Evolutionary conservation across 1,140 invertebrate species (phyloP), one percentile per base, ranked within the genome.

Genomic region (Sinella curviseta): DNA sequence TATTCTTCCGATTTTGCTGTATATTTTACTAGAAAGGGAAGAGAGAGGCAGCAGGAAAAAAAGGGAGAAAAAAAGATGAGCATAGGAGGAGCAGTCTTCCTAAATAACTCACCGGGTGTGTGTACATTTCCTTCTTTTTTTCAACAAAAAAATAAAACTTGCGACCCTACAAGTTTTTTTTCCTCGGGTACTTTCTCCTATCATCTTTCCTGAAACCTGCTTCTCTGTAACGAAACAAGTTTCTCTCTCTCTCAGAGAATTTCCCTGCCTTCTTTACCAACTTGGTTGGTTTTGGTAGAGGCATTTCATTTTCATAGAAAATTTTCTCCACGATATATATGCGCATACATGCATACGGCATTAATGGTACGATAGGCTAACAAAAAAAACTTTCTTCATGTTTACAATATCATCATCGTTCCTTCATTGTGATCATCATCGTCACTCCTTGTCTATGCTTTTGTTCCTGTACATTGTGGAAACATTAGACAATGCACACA

Each of bases 271-370:
- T 60, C 24, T 3, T 60, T n/a, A 60, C 55, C 55, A 60, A 60
- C 8, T 60, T 60, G 12, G 3, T 4, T 60, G 12, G 12, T 24
- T 14, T 24, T 26, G 14, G 24, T 48, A 17, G 39, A 17, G 14
- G 55, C 55, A 60, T 60, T 60, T 60, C 55, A 60, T 60, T 60
- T 60, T n/a, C 55, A 60, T 60, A 48, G 4, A 17, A 48, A 17
- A 48, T 8, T 48, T 12, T 4, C 8, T 60, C 24, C 3, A n/a
- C n/a, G n/a, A n/a, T n/a, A n/a, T n/a, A n/a, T n/a, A n/a, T n/a
- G n/a, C n/a, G n/a, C n/a, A n/a, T n/a, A n/a, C n/a, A n/a, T n/a
- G n/a, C n/a, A n/a, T n/a, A n/a, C n/a, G n/a, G n/a, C n/a, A n/a
- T n/a, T n/a, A n/a, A n/a, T n/a, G n/a, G n/a, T n/a, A 60, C 55